Evolutionary conservation across 2,888 invertebrate genomes (phyloP), one percentile per base, ranked within the genome.

Genomic region (Dolichopus griseipennis): DNA sequence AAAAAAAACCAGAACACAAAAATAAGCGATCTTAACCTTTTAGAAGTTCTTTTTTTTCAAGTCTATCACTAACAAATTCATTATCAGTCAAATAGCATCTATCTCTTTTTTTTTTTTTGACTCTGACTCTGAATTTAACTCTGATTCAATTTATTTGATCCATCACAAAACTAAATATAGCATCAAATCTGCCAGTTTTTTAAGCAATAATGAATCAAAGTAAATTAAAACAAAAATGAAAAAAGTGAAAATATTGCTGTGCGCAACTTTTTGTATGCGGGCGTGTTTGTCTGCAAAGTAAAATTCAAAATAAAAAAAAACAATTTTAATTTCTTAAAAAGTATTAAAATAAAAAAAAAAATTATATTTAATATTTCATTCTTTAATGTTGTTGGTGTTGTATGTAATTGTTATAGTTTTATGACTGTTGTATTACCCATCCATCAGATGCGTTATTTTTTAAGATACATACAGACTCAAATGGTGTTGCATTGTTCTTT

Each of bases 261-360:
- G 27, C 27, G 27, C 27, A 5, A 52, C 52, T 52, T 27, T 27
- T 27, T 52, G 2, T 12, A 52, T 52, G 52, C 52, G 52, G 52
- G 52, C 52, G 52, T 52, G 52, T 52, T 52, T 52, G 52, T 52
- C 52, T 52, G 52, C 52, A 52, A 52, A 52, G 4, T 52, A 37
- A 37, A 37, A 37, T 10, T 18, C n/a, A 52, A 18, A 52, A 18
- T 43, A 43, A 52, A 52, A 52, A 52, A 52, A 52, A 52, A 52
- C 52, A 52, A 3, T 27, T 27, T 37, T 37, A 37, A 37, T 37
- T 37, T 12, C 37, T 37, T 4, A 37, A 37, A 37, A 37, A 6
- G 3, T 41, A 6, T 52, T n/a, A 52, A 18, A 18, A 52, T 52
- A 18, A 52, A 43, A 43, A 43, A 43, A 43, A 43, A 43, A 52